These are phyloP conservation scores for Nebria brevicollis DNA, from an alignment of 2,888 invertebrate species.

Conservation along the genomic window DNA sequence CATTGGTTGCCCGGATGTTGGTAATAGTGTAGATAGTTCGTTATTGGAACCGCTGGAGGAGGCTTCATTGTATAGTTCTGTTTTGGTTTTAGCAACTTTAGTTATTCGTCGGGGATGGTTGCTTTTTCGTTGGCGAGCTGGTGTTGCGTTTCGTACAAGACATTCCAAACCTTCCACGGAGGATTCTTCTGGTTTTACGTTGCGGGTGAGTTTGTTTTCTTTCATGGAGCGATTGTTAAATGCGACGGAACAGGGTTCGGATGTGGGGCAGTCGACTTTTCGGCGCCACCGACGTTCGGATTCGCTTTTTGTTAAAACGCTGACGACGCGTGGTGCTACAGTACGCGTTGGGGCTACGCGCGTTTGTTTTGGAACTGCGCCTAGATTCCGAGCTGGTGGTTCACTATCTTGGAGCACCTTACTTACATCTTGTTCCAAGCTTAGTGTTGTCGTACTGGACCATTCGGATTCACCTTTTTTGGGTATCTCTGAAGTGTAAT, in stretches of 20 bases:
- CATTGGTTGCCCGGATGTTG: conserved; percentile 69
- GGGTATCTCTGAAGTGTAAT: conserved; percentile 7
- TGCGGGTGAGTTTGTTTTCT: conserved; percentile 58
- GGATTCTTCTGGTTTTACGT: conserved; percentile 53
- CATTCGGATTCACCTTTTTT: conserved; percentile 65
- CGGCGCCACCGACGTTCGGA: conserved; percentile 57
- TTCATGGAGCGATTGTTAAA: conserved; percentile 54
- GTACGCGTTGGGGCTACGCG: conserved; percentile 44
- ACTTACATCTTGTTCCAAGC: conserved; percentile 64
- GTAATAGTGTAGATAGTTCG: conserved; percentile 73
- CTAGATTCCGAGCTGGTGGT: conserved; percentile 68
- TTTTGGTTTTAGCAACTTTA: conserved; percentile 60
- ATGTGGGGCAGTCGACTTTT: conserved; percentile 25
- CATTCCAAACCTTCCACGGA: conserved; percentile 59
- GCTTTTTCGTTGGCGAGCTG: conserved; percentile 49
- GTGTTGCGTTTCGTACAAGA: conserved; percentile 42
- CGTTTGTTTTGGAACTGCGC: conserved; percentile 76
- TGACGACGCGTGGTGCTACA: conserved; percentile 58
- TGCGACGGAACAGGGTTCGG: conserved; percentile 49
- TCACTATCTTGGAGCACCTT: conserved; percentile 66
- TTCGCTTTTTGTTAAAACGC: conserved; percentile 57
- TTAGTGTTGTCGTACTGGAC: conserved; percentile 61
- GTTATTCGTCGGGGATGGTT: conserved; percentile 57
- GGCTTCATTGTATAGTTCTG: conserved; percentile 65
- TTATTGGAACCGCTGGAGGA: conserved; percentile 71